Conservation (phyloP, 1,140 invertebrate species). For the Panagrolaimus sp. region DNA sequence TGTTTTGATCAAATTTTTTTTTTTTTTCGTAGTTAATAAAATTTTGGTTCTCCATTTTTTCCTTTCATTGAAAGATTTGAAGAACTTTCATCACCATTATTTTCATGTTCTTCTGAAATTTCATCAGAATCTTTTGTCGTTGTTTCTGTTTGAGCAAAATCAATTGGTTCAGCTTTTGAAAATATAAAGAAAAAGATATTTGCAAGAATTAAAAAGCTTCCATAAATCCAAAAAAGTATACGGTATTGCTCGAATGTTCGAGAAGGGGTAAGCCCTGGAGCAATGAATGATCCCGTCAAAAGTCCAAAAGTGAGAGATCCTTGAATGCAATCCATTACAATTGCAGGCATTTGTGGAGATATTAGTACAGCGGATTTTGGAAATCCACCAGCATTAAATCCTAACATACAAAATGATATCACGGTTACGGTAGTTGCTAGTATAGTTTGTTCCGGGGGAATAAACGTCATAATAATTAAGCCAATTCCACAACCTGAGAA, state of each 20-base stretch:
- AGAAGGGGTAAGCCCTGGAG: background rate
- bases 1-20: no score
- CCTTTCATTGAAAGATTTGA: no score
- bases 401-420: background rate
- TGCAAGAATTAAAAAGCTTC: background rate
- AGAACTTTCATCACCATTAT: no score
- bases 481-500: conserved; percentile 3
- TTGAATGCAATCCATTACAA: conserved; percentile 12
- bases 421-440: background rate
- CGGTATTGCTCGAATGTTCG: background rate
- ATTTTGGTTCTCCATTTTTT: no score
- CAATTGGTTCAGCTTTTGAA: background rate
- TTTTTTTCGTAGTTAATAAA: no score
- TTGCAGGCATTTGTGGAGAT: background rate
- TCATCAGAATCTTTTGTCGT: no score
- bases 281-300: background rate
- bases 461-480: background rate
- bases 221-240: conserved; percentile 1
- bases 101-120: no score
- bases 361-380: conserved; percentile 13
- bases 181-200: conserved; percentile 1
- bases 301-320: background rate
- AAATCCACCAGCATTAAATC: conserved; percentile 14
- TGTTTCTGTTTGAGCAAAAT: background rate
- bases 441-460: background rate